Base-by-base conservation (phyloP, 2,797 vertebrate genomes). In the Sebastes matsubarae region DNA sequence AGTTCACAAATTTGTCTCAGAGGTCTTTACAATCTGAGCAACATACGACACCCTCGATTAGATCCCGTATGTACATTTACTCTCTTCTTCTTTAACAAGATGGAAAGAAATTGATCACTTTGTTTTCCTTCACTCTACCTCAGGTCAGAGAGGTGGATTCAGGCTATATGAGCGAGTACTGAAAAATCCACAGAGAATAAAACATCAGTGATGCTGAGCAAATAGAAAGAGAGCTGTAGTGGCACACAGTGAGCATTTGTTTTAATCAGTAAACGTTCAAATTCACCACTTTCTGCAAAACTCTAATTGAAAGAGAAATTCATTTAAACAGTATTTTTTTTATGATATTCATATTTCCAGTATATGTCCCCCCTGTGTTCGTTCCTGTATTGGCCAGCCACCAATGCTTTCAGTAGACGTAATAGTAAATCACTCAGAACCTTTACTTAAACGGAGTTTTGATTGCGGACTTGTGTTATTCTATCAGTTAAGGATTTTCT, bases 401-500 rank as follows among this genome's bases (percentile, higher is more conserved):
- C 67, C 20, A 2, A 2, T 34, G 34, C 74, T 34, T 78, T 79
- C 79, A 3, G 34, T 64, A 11, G 67, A 42, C 42, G 5, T 69
- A 58, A 68, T 29, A 82, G 46, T 87, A 84, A 88, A 87, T 87
- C 78, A 70, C 76, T 52, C 68, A 57, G 24, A 68, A 13, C 59
- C 68, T 78, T 38, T 16, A 64, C 38, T n/a, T 34, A 29, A 74
- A 46, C 22, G 5, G 63, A 72, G 64, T 72, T 72, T 69, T 87
- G 55, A 87, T 87, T 79, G 46, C 52, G 7, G 63, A 66, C 57
- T 54, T 80, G 20, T 92, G 68, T 90, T 90, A 57, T 84, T 84
- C 61, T 80, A 64, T 85, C 75, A 79, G 75, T 75, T 59, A 42
- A 59, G 58, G 67, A 59, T 87, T 88, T 92, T 69, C 84, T 64